Base-by-base conservation (phyloP, 2,888 invertebrate genomes). In the Amblyjoppa fuscipennis region DNA sequence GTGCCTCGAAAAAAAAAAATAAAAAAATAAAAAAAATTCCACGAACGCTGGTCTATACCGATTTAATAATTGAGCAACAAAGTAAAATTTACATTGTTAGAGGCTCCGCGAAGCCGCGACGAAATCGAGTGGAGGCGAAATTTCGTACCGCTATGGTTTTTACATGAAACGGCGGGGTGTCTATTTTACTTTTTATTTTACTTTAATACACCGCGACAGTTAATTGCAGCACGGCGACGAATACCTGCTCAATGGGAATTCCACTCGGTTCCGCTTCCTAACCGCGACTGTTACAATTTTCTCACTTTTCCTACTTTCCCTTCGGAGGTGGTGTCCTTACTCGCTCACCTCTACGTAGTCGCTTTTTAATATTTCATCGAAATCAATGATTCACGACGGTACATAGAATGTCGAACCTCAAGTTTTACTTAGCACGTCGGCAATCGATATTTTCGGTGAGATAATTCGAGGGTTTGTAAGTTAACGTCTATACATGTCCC, bases 231-330 rank as follows among this genome's bases (percentile, higher is more conserved):
- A 59, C 59, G 56, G 45, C 53, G 74, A 78, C 75, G 69, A 53
- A 28, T 28, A 59, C 59, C 25, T 1, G 13, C n/a, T 59, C 31
- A 20, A 5, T 56, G 56, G 56, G 61, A 82, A 82, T 79, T 34
- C 28, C n/a, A 38, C 74, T 2, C 59, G 49, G 80, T 82, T 85
- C 38, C 83, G 80, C 79, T 85, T 79, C 70, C 61, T 80, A 61
- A 45, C 45, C 71, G 51, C 61, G 28, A 80, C 75, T 45, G 71
- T 73, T 83, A 68, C 80, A 61, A 85, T 83, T 80, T 83, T 83
- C 59, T 38, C 83, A 83, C 82, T 68, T 76, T 68, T 68, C 71
- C 76, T 34, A 85, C 82, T 85, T 85, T 85, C 82, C 66, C 76
- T 77, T 56, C 70, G 20, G 49, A 64, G 77, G 53, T 28, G 51